A percentile compares a stretch with the other conserved stretches of the same genome.
These are phyloP conservation scores for Hemitrygon akajei DNA, from an alignment of 2,797 vertebrate genomes.

Conservation along the genomic window DNA sequence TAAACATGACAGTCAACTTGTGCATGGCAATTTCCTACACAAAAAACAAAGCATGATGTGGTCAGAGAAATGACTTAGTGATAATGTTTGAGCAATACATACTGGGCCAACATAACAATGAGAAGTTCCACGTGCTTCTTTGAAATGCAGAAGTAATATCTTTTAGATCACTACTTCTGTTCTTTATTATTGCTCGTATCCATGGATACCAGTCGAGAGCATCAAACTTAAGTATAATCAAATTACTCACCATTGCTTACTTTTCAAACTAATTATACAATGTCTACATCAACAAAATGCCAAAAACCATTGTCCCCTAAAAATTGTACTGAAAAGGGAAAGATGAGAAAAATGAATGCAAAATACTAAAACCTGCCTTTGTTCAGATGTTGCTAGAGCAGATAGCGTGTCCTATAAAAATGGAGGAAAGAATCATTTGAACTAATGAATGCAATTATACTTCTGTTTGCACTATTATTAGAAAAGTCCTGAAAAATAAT, in stretches of 20 bases:
- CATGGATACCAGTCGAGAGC: neutral
- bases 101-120: neutral
- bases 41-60: neutral
- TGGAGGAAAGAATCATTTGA: neutral
- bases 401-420: neutral
- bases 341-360: neutral
- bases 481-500: constrained; percentile 33
- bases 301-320: neutral
- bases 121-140: neutral
- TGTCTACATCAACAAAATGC: no score
- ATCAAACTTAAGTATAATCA: neutral
- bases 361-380: neutral
- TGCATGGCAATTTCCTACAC: neutral
- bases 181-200: neutral
- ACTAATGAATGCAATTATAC: neutral
- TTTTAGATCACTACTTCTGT: neutral
- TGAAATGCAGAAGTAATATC: neutral
- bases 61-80: neutral
- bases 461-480: neutral
- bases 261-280: neutral
- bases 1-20: neutral
- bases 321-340: neutral
- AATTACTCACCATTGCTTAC: neutral
- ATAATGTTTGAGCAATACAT: neutral
- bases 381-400: neutral